A percentile compares a stretch with the other conserved stretches of the same genome.
phyloP scores from a whole-genome alignment of 2,888 invertebrate species.

The Idaea straminata region DNA sequence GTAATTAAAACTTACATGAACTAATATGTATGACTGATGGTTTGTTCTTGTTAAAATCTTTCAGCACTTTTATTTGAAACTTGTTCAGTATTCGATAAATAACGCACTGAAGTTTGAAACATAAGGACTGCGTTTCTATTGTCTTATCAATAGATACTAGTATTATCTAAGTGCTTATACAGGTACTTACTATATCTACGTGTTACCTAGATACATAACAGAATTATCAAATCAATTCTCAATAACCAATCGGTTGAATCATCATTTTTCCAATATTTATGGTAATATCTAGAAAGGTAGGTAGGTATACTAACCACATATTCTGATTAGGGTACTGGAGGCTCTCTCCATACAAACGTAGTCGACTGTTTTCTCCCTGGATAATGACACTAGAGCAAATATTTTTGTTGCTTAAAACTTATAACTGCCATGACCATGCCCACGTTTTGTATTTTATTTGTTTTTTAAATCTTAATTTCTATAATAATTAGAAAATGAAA shows the following conservation, averaged over 20 bases:
- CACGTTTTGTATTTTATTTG: too few species aligned
- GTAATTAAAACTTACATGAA: background rate
- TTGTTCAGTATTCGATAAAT: background rate
- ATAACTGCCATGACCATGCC: too few species aligned
- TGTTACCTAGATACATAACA: background rate
- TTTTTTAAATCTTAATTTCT: too few species aligned
- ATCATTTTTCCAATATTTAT: background rate
- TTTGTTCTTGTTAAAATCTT: background rate
- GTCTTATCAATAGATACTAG: background rate
- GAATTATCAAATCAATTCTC: background rate
- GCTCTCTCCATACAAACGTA: too few species aligned
- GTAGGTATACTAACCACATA: background rate
- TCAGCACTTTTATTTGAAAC: background rate
- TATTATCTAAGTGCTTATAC: slow-evolving; percentile 6
- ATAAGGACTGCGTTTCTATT: background rate
- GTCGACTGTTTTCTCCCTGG: too few species aligned
- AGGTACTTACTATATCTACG: background rate
- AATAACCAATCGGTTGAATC: background rate
- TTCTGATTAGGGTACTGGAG: too few species aligned
- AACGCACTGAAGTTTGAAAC: background rate
- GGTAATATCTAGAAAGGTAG: background rate
- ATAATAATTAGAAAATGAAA: too few species aligned
- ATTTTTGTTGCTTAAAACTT: too few species aligned
- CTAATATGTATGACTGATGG: background rate
- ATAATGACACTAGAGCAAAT: too few species aligned